Evolutionary conservation across 2,113 vertebrate species (phyloP), one percentile per base, ranked within the genome.

Genomic region (Haemorhous mexicanus): DNA sequence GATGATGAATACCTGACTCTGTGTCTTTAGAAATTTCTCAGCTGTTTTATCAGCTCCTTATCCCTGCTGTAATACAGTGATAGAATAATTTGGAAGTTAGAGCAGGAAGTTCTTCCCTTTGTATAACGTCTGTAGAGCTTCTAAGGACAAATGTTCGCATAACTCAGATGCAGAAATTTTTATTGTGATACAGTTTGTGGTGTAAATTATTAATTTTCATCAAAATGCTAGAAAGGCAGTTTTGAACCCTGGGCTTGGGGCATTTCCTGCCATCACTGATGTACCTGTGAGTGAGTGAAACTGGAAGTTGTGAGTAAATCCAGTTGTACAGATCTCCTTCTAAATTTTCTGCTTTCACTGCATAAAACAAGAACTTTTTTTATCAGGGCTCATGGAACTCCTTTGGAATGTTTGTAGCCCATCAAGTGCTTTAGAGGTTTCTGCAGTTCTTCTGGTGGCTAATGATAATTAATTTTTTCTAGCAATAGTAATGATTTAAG

Each of bases 231-330:
- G 41, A 86, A 68, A 26, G 21, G 20, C 46, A 47, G 5, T 56
- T 53, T 68, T 37, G 84, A 76, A 41, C 32, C 17, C 9, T 13
- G 44, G 44, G 28, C 4, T 72, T 76, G 67, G 32, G 35, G 14
- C 1, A 2, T 84, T 89, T 87, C 44, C 33, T 78, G 35, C 52
- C 32, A 22, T 68, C 39, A 1, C 9, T 49, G 44, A 7, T 72
- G n/a, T n/a, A 92, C 69, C 59, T 92, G 55, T 47, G 92, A 72
- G 72, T 20, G 61, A 80, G 61, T 70, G 41, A 70, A 78, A 41
- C 56, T 92, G 76, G 61, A 96, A 94, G 46, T 89, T 89, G 74
- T 56, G 67, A 84, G 47, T 59, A 63, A 95, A 93, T 49, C 46
- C 66, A 80, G 3, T n/a, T n/a, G 37, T 37, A 37, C 37, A 37